Base-by-base conservation (phyloP, 2,888 invertebrate species). In the Drosophila demipolita region DNA sequence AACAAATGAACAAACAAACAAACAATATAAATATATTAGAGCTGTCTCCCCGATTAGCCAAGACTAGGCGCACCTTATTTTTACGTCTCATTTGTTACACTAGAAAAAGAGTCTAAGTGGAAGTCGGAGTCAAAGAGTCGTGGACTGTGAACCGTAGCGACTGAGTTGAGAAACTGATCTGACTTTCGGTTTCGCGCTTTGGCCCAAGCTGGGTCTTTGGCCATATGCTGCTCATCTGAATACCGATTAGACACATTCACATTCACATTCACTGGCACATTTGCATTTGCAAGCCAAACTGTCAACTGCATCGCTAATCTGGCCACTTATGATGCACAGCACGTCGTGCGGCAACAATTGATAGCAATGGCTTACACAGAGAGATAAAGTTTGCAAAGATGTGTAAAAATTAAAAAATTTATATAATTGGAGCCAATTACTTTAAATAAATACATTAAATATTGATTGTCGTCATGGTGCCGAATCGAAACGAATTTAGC, bases 151-250 rank as follows among this genome's bases (percentile, higher is more conserved):
- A 90, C 91, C 91, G 91, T 82, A 80, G 81, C 79, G 86, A 62
- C 83, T 72, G 84, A 88, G 80, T 83, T 81, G 73, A 85, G 85
- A 85, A 89, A 88, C 90, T 82, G 84, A 87, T 89, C 82, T 88
- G 86, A 90, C 90, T 90, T 90, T 90, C 90, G 59, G 83, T 90
- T 90, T 90, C 80, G 71, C 71, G 66, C 67, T 59, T 73, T 64
- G 72, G 59, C 52, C 61, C 36, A 66, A 64, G 50, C 48, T 59
- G 60, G 57, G 62, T 66, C 79, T 66, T 58, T 65, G 64, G 57
- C 75, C 78, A 82, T 76, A 64, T 72, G 75, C 74, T 62, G 60
- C 83, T 76, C 75, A 84, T 89, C 89, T 90, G 90, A 87, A 90
- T 90, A 86, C 84, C 74, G 91, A 90, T 90, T 80, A 87, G 88